A percentile compares a stretch with the other conserved stretches of the same genome.
Conservation (phyloP, 2,797 vertebrate genomes). For the Sebastes hubbsi region DNA sequence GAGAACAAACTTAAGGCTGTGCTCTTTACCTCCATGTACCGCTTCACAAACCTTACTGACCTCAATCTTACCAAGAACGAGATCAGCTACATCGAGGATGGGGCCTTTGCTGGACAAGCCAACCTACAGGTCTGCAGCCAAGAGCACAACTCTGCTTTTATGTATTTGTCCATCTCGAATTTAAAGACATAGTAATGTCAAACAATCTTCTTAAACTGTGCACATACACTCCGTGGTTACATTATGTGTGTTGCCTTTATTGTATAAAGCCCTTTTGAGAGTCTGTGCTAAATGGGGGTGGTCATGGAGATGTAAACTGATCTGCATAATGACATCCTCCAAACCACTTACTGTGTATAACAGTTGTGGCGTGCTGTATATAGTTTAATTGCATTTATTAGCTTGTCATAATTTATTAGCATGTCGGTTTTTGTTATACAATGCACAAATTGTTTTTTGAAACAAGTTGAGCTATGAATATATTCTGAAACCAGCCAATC, state of each 20-base stretch:
- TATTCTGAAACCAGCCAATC: neutral
- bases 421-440: neutral
- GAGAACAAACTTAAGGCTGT: slow-evolving; percentile 98
- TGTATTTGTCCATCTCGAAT: neutral
- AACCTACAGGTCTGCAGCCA: slow-evolving; percentile 88
- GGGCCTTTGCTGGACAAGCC: slow-evolving; percentile 94
- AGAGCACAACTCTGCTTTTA: neutral
- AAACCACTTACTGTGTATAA: neutral
- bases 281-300: neutral
- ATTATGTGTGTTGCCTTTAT: neutral
- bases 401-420: neutral
- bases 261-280: neutral
- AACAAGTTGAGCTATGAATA: neutral
- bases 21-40: slow-evolving; percentile 93
- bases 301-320: neutral
- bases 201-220: neutral
- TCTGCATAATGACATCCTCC: neutral
- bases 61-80: slow-evolving; percentile 99
- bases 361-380: neutral
- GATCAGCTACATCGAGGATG: slow-evolving; percentile 97
- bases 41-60: slow-evolving; percentile 98
- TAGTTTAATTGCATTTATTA: neutral
- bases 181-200: neutral
- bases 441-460: neutral
- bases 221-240: neutral